A percentile compares a stretch with the other conserved stretches of the same genome.
These are phyloP conservation scores for Spicauda simplicius DNA, from an alignment of 2,888 invertebrate genomes.

Conservation along the genomic window DNA sequence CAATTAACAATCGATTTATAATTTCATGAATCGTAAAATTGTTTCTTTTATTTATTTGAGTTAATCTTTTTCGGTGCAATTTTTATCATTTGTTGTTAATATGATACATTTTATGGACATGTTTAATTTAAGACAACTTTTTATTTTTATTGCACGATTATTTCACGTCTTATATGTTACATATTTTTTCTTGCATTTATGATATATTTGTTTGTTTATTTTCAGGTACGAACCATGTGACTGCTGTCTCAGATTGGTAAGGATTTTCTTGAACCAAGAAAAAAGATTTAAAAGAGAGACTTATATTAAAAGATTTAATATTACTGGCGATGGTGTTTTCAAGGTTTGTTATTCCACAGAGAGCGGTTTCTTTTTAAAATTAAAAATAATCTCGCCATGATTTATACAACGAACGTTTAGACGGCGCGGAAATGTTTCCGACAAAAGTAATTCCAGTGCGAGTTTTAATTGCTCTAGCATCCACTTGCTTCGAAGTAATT, in stretches of 20 bases:
- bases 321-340: too few species aligned
- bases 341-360: not conserved
- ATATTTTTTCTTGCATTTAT: too few species aligned
- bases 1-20: too few species aligned
- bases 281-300: not conserved
- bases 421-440: not conserved
- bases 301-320: too few species aligned
- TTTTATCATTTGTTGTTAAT: too few species aligned
- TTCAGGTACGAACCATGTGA: conserved; percentile 67
- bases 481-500: not conserved
- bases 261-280: conserved; percentile 28
- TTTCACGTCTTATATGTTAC: too few species aligned
- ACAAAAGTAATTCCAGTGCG: conserved; percentile 1
- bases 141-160: too few species aligned
- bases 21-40: too few species aligned
- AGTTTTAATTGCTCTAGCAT: not conserved
- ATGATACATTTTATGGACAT: not conserved
- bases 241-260: conserved; percentile 52
- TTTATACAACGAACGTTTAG: not conserved
- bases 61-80: too few species aligned
- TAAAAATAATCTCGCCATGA: not conserved
- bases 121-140: not conserved
- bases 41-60: too few species aligned
- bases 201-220: conserved; percentile 37
- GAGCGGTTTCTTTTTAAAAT: not conserved